Conservation (phyloP, 2,888 invertebrate species). For the Augochlorella aurata region DNA sequence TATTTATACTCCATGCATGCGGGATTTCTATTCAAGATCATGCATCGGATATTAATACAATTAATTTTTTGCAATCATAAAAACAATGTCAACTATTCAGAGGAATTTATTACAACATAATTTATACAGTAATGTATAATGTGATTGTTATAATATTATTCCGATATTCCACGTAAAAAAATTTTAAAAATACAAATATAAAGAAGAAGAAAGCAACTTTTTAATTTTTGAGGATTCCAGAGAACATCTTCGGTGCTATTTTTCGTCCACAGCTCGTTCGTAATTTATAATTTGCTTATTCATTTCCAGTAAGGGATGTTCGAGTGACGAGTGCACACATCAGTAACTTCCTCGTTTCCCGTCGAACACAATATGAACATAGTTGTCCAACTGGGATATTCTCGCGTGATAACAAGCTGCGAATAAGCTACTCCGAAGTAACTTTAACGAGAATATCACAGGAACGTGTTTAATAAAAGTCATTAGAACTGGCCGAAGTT, state of each 20-base stretch:
- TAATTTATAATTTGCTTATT: background rate
- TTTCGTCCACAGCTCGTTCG: background rate
- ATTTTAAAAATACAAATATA: background rate
- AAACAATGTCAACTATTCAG: background rate
- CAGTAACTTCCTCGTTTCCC: slow-evolving; percentile 31
- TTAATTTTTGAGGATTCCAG: background rate
- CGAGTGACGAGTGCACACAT: slow-evolving; percentile 23
- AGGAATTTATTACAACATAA: background rate
- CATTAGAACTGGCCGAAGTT: slow-evolving; percentile 36
- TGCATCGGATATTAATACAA: background rate
- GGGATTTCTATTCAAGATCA: too few species aligned
- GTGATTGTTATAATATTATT: too few species aligned
- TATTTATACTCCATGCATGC: background rate
- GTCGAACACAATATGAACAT: slow-evolving; percentile 25
- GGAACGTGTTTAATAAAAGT: slow-evolving; percentile 46
- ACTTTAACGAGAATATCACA: slow-evolving; percentile 47
- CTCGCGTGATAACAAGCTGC: slow-evolving; percentile 27
- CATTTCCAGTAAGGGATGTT: background rate
- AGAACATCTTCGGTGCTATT: background rate
- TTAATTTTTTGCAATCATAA: background rate
- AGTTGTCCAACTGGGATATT: slow-evolving; percentile 46
- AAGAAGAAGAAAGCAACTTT: background rate
- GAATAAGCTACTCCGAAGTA: slow-evolving; percentile 49
- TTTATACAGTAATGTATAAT: background rate
- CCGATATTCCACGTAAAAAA: background rate